Evolutionary conservation across 2,113 vertebrate genomes (phyloP), one percentile per base, ranked within the genome.

Genomic region (Odocoileus hemionus): DNA sequence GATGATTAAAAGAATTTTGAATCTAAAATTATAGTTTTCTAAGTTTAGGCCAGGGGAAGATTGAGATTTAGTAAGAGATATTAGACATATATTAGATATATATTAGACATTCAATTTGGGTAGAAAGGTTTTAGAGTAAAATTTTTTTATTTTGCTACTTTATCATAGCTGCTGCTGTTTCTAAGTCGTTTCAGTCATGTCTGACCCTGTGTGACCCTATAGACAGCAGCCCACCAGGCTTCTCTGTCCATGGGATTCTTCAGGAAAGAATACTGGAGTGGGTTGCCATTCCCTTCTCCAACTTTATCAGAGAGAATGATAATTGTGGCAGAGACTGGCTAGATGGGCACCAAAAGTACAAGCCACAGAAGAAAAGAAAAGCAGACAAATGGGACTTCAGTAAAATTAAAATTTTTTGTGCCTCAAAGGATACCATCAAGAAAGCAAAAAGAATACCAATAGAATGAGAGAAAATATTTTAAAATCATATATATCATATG

Each of bases 1-100:
- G 57, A 86, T 91, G 55, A 33, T 30, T 79, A 55, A 95, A 78
- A 64, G 21, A 86, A 91, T 85, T 85, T 86, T 64, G 57, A 79
- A 78, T 45, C 21, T 55, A 45, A 95, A 86, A n/a, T 64, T 91
- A 30, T 16, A 86, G 33, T 79, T 79, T 89, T 79, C 58, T 54
- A 85, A 86, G 78, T 64, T 91, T 86, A 86, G 67, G 36, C 64
- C 9, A 85, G 78, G 47, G 12, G 21, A 89, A 91, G 47, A 26
- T 23, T 33, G 26, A 79, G 50, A 64, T 47, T 64, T 91, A 60
- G 50, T 23, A 79, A 95, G 70, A 86, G 30, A 36, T 45, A 45
- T 54, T 85, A 95, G 30, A 45, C 8, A 47, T 78, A 70, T 21
- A 12, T 23, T 70, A 70, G 19, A 36, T 23, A 39, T 39, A 36